These are phyloP conservation scores for Plutella xylostella DNA, from an alignment of 2,888 invertebrate genomes.

Conservation along the genomic window DNA sequence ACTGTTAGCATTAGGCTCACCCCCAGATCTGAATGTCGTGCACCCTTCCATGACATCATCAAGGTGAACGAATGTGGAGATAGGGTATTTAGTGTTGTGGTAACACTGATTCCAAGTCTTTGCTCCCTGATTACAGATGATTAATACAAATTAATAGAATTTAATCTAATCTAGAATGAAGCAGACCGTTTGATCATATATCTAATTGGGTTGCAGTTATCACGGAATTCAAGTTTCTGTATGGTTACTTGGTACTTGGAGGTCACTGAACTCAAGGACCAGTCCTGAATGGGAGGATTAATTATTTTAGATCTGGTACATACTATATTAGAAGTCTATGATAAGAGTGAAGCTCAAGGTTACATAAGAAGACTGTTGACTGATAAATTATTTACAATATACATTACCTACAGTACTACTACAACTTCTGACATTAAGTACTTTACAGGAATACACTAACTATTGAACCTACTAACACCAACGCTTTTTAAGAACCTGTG, in stretches of 20 bases:
- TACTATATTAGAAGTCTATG: no score
- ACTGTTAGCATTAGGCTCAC: slow-evolving; percentile 35
- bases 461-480: slow-evolving; percentile 11
- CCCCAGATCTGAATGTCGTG: neutral
- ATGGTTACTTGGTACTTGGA: slow-evolving; percentile 39
- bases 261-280: slow-evolving; percentile 31
- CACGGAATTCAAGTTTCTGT: slow-evolving; percentile 49
- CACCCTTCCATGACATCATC: slow-evolving; percentile 31
- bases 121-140: slow-evolving; percentile 44
- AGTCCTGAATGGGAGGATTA: slow-evolving; percentile 40
- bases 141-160: slow-evolving; percentile 29
- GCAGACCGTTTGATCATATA: slow-evolving; percentile 27
- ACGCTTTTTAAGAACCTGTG: slow-evolving; percentile 44
- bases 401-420: no score
- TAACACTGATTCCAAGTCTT: slow-evolving; percentile 57
- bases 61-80: slow-evolving; percentile 44
- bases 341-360: no score
- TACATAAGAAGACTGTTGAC: no score
- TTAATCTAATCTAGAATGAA: slow-evolving; percentile 26
- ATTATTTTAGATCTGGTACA: no score
- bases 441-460: neutral
- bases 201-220: slow-evolving; percentile 32
- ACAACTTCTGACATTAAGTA: slow-evolving; percentile 11
- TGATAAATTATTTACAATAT: no score
- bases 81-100: slow-evolving; percentile 52